Evolutionary conservation across 2,797 vertebrate genomes (phyloP).

Genomic region (Manis javanica): DNA sequence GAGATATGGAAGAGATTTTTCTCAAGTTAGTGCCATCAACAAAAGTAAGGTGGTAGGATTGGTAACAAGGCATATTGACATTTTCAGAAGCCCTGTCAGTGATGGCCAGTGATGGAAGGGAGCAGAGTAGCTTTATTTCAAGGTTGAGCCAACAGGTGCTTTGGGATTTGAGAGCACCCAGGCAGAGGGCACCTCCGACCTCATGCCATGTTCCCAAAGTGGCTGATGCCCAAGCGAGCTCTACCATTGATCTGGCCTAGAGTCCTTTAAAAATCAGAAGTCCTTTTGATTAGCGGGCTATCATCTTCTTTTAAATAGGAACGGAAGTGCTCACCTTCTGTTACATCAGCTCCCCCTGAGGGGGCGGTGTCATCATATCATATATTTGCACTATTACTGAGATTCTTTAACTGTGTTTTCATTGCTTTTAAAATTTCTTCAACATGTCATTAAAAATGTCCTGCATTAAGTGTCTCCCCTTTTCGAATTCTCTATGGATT

Average conservation of each 20-base stretch:
- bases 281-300: not conserved
- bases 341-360: not conserved
- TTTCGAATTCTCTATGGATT: not conserved
- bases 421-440: not conserved
- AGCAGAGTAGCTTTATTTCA: not conserved
- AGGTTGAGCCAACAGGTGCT: not conserved
- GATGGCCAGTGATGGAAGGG: not conserved
- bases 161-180: not conserved
- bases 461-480: not conserved
- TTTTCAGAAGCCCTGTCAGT: not conserved
- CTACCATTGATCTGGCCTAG: too few relatives aligned
- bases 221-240: not conserved
- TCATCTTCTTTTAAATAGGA: not conserved
- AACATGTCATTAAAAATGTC: not conserved
- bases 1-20: not conserved
- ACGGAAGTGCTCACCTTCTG: not conserved
- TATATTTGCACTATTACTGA: not conserved
- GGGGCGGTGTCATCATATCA: not conserved
- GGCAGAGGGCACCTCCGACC: not conserved
- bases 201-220: not conserved
- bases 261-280: not conserved
- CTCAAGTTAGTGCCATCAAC: not conserved
- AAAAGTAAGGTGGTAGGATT: not conserved
- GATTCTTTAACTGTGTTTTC: not conserved
- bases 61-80: fast-evolving